Evolutionary conservation across 1,140 invertebrate species (phyloP).

Genomic region (Diuraphis noxia): DNA sequence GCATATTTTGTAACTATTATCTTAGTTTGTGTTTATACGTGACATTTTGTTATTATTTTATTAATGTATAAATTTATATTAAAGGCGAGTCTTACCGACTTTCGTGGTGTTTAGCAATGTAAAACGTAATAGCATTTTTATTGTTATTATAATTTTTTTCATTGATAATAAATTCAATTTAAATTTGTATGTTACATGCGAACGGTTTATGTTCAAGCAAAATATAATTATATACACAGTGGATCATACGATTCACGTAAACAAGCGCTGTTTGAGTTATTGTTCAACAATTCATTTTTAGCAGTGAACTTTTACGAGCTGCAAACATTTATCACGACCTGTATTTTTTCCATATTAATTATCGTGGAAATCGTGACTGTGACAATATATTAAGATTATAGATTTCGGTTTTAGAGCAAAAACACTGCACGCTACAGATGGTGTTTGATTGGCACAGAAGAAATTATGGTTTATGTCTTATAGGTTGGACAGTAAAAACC

Average conservation of each 20-base stretch:
- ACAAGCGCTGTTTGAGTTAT: background rate
- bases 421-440: background rate
- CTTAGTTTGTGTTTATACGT: background rate
- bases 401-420: background rate
- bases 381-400: background rate
- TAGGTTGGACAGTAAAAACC: background rate
- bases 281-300: background rate
- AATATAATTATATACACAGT: background rate
- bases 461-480: background rate
- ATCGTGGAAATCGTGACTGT: background rate
- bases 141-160: background rate
- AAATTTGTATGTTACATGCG: background rate
- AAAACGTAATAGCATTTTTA: background rate
- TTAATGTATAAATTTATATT: background rate
- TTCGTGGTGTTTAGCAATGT: background rate
- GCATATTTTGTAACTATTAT: too few relatives aligned
- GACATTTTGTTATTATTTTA: background rate
- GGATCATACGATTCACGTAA: background rate
- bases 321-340: background rate
- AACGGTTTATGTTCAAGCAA: background rate
- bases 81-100: background rate
- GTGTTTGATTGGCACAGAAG: background rate
- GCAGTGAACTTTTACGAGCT: background rate
- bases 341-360: background rate
- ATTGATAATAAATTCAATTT: background rate